phyloP scores from a whole-genome alignment of 2,888 invertebrate genomes.

The Drosophila acutilabella region DNA sequence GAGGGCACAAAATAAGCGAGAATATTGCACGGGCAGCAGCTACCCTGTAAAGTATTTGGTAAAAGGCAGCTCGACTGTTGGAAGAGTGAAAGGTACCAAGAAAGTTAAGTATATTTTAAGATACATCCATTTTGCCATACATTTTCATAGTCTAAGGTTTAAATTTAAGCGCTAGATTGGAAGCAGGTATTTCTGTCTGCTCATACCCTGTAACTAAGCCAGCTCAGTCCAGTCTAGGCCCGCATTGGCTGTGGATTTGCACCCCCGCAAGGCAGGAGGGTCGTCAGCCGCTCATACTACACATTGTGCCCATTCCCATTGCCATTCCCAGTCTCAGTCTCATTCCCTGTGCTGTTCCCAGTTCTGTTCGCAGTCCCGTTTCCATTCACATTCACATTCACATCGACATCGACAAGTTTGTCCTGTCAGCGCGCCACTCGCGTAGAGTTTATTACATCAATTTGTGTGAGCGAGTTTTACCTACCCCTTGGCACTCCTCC shows the following conservation, averaged over 20 bases:
- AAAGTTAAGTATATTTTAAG: too few relatives aligned
- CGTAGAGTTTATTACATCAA: constrained; percentile 80
- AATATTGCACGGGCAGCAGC: not conserved
- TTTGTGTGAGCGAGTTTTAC: constrained; percentile 52
- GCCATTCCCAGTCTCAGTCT: not conserved
- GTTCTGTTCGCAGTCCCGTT: constrained; percentile 16
- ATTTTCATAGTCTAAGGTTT: too few relatives aligned
- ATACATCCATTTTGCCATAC: too few relatives aligned
- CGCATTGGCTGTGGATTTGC: constrained; percentile 37
- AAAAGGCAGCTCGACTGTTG: constrained; percentile 17
- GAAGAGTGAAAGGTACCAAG: not conserved
- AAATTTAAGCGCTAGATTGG: too few relatives aligned
- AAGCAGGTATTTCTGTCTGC: not conserved
- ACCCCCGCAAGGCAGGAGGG: constrained; percentile 41
- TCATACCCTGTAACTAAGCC: constrained; percentile 6
- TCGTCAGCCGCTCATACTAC: constrained; percentile 20
- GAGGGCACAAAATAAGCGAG: constrained; percentile 19
- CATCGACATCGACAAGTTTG: constrained; percentile 73
- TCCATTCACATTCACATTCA: too few relatives aligned
- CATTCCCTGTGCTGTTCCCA: constrained; percentile 23
- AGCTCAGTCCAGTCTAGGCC: constrained; percentile 15
- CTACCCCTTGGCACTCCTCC: not conserved
- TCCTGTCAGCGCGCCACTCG: constrained; percentile 74
- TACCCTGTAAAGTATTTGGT: constrained; percentile 27
- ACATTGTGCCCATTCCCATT: not conserved